Base-by-base conservation (phyloP, 2,888 invertebrate genomes). In the Odontomyia ornata region DNA sequence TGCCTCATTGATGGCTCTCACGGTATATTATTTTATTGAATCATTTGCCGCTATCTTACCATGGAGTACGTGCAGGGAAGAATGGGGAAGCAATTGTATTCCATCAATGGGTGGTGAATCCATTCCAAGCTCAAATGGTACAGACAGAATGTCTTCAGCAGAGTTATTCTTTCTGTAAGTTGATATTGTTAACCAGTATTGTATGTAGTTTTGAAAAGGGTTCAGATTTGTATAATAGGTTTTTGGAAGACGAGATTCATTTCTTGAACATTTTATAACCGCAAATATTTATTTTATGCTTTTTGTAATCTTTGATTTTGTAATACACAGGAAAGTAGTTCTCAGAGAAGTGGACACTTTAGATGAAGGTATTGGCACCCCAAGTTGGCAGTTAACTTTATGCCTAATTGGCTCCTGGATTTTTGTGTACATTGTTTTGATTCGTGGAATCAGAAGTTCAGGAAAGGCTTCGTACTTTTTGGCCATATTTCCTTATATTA, bases 401-500 rank as follows among this genome's bases (percentile, higher is more conserved):
- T 90, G 90, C 36, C 84, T 91, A 0, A 81, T 88, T 0, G 80
- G 87, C 5, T 87, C 89, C 1, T 91, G 91, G 91, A 72, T 85
- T 1, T 82, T 87, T 52, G 88, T 91, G 13, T 89, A 88, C 77
- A 82, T 88, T 0, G 87, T 90, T 28, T 85, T 91, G 0, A 85
- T 88, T 0, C 88, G 88, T 0, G 91, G 91, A 1, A 90, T 92
- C 0, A 89, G 89, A 81, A 91, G 90, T 80, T 89, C 91, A 0
- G 92, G 92, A 62, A 92, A 91, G 84, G 91, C 89, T 0, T 91
- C 93, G 0, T 94, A 94, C 82, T 91, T 94, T 82, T 89, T 94
- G 11, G 93, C 94, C 0, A 84, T 93, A 3, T 93, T 93, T 81
- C 93, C 93, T 0, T 92, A 92, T 82, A 85, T 91, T 3, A 89